Percentiles rank a stretch among this genome's conserved stretches.
Evolutionary conservation across 2,888 invertebrate species (phyloP).

Genomic region (Schizotus pectinicornis): DNA sequence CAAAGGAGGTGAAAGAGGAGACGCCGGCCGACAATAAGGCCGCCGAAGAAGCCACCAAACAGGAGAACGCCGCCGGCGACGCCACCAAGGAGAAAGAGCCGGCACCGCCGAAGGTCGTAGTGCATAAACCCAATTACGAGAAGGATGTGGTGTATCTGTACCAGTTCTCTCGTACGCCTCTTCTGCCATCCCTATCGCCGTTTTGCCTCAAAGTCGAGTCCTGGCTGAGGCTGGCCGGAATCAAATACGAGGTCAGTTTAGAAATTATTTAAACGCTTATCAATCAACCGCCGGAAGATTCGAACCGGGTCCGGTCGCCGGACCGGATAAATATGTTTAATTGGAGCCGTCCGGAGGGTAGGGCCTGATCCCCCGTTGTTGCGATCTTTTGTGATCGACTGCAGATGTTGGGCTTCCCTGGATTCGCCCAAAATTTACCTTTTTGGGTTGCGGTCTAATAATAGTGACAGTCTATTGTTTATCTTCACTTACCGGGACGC

Average conservation of each 20-base stretch:
- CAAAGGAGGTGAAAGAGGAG: constrained; percentile 61
- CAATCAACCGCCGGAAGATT: too few relatives aligned
- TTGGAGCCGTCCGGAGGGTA: too few relatives aligned
- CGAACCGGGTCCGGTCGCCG: too few relatives aligned
- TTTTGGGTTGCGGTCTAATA: too few relatives aligned
- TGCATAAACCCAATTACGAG: constrained; percentile 87
- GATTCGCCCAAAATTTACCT: too few relatives aligned
- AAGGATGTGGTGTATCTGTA: constrained; percentile 93
- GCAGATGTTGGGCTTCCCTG: too few relatives aligned
- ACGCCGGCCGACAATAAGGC: constrained; percentile 59
- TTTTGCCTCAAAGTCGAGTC: constrained; percentile 96
- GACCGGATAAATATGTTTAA: too few relatives aligned
- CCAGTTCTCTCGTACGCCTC: constrained; percentile 90
- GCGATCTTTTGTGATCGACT: too few relatives aligned
- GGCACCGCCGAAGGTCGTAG: constrained; percentile 76
- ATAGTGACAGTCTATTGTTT: too few relatives aligned
- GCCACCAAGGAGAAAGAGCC: constrained; percentile 66
- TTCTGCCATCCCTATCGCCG: constrained; percentile 88
- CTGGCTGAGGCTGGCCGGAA: constrained; percentile 88
- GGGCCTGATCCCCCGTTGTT: too few relatives aligned
- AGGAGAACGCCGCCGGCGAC: constrained; percentile 58
- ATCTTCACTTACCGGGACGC: too few relatives aligned
- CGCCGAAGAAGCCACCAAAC: constrained; percentile 57
- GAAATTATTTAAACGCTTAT: neutral
- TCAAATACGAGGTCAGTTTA: constrained; percentile 89